Base-by-base conservation (phyloP, 1,140 invertebrate species). In the Idris sp. region DNA sequence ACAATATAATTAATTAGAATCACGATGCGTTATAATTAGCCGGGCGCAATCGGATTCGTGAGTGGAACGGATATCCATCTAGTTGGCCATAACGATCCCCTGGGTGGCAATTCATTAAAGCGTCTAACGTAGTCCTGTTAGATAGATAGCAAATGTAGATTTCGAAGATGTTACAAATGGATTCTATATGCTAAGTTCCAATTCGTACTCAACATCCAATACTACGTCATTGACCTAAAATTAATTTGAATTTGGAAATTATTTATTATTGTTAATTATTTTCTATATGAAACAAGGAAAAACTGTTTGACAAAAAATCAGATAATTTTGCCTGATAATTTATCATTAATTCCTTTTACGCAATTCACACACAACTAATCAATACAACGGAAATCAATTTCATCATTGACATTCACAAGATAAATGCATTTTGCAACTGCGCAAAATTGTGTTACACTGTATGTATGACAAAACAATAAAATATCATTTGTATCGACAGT, bases 21-120 rank as follows among this genome's bases (percentile, higher is more conserved):
- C 56, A 73, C 49, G 79, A 84, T 80, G 76, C 81, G 81, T 81
- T 79, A 84, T 85, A 85, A 86, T 86, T 83, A 86, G 82, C 46
- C 74, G 51, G 30, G 49, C 65, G 71, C 82, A 84, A 85, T 84
- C 83, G 77, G 81, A 81, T 81, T 79, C 72, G 62, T 76, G 80
- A 79, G 76, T 33, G 44, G 69, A 74, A 46, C 58, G 77, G 79
- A 81, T 84, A 82, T 81, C 75, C 78, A 82, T 84, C 82, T 82
- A 78, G 77, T 81, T 81, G 74, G 75, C 67, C 64, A 77, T 81
- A 83, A 85, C 82, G 81, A 84, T 84, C 80, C 83, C 81, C 82
- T 80, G 61, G 81, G 75, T 80, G 79, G 81, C 81, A 80, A 86
- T 86, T 81, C 82, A 83, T 86, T 85, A 85, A 80, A 75, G 56